Conservation (phyloP, 2,888 invertebrate genomes). For the Allacma fusca region DNA sequence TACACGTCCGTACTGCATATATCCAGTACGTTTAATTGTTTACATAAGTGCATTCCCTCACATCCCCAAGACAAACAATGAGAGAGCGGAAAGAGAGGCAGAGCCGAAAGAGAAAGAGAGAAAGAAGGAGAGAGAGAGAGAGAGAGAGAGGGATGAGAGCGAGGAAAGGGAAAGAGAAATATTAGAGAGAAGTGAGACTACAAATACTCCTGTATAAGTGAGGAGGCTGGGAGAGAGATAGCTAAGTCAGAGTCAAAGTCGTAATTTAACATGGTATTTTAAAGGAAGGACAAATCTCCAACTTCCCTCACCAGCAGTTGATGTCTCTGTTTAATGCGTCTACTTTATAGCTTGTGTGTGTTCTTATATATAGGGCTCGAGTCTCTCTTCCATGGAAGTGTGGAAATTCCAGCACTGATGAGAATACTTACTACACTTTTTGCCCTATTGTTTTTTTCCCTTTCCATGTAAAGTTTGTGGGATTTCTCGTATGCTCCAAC, state of each 20-base stretch:
- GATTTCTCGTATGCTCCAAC: neutral
- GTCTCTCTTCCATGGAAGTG: too few species aligned
- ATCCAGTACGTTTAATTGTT: too few species aligned
- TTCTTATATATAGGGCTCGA: neutral
- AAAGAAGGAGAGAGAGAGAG: neutral
- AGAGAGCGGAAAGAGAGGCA: neutral
- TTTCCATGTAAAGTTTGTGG: neutral
- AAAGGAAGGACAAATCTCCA: conserved; percentile 4
- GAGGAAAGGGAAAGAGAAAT: neutral
- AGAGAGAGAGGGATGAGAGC: neutral
- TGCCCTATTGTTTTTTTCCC: neutral
- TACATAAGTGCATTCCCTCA: too few species aligned
- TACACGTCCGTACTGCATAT: too few species aligned
- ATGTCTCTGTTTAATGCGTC: neutral
- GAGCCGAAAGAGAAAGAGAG: neutral
- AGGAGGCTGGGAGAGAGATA: too few species aligned
- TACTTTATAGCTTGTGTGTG: too few species aligned
- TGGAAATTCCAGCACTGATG: too few species aligned
- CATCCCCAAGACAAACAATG: too few species aligned
- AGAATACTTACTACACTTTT: neutral
- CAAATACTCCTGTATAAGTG: too few species aligned
- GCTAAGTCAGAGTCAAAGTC: neutral
- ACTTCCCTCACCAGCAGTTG: neutral
- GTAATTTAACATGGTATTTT: neutral
- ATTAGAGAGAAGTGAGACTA: neutral